phyloP scores from a whole-genome alignment of 2,113 vertebrate genomes.

The Epinephelus cyanopodus region DNA sequence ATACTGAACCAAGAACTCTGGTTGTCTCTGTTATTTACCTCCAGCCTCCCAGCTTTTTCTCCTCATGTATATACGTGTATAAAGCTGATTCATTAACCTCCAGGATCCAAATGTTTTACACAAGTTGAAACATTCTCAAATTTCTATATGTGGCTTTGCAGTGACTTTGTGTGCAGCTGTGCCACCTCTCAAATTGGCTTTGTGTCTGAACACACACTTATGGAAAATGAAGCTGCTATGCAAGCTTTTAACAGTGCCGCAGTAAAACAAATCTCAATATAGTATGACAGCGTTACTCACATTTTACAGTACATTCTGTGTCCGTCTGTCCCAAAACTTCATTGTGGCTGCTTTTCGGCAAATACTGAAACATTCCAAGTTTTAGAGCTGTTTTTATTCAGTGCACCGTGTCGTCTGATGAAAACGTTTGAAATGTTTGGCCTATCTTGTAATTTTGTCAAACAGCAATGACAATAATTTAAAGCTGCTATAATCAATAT shows the following conservation, averaged over 20 bases:
- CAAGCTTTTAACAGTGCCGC: not conserved
- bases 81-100: not conserved
- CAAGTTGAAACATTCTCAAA: not conserved
- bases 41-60: not conserved
- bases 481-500: not conserved
- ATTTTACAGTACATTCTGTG: not conserved
- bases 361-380: not conserved
- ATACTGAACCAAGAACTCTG: not conserved
- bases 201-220: not conserved
- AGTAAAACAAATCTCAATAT: not conserved
- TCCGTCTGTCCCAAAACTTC: not conserved
- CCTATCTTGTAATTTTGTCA: not conserved
- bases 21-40: not conserved
- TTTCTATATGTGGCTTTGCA: too few species aligned
- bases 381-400: not conserved
- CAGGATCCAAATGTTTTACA: not conserved
- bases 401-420: not conserved
- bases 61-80: not conserved
- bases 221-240: not conserved
- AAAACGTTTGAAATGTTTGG: too few species aligned
- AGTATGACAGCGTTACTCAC: not conserved
- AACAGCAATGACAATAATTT: not conserved
- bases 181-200: not conserved
- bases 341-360: not conserved
- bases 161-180: not conserved